Conservation (phyloP, 2,797 vertebrate genomes). For the Malacoraja senta region DNA sequence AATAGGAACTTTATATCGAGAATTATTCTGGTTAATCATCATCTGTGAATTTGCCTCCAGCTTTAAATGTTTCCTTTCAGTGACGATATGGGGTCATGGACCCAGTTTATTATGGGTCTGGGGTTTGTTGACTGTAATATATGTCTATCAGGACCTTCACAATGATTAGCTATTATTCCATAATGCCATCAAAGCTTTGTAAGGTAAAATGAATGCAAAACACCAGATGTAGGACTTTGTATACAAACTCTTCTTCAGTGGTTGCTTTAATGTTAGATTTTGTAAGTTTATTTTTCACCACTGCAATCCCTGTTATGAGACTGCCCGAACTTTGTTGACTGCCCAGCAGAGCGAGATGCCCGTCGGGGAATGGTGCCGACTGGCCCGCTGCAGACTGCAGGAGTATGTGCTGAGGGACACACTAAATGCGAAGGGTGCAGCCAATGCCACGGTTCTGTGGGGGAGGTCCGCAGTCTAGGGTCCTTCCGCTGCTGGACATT, state of each 20-base stretch:
- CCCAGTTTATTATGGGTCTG: not conserved
- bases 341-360: no score
- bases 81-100: not conserved
- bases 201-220: not conserved
- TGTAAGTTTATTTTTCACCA: not conserved
- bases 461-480: no score
- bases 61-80: not conserved
- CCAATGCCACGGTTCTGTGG: no score
- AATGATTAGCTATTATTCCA: not conserved
- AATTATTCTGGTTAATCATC: not conserved
- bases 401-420: no score
- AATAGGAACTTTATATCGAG: not conserved
- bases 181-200: not conserved
- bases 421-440: no score
- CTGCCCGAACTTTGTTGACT: no score
- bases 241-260: not conserved
- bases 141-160: not conserved
- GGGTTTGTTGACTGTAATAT: no score
- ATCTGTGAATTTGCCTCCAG: not conserved
- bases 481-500: no score
- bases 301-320: no score
- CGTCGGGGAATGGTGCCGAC: no score
- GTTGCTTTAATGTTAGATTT: not conserved
- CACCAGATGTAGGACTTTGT: no score
- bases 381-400: no score